Conservation (phyloP, 2,888 invertebrate species). For the Epirrhoe alternata region DNA sequence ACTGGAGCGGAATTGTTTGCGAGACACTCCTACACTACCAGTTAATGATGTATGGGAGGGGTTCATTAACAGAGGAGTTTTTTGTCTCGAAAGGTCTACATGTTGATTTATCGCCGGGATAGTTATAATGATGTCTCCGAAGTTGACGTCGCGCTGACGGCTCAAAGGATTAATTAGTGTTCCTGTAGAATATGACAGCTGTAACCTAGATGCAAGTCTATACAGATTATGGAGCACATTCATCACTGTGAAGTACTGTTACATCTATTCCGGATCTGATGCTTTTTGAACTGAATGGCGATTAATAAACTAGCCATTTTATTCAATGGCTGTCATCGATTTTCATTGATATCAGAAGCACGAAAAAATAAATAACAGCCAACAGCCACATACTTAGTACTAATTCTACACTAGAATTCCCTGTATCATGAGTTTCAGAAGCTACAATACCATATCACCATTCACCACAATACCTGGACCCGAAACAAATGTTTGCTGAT, state of each 20-base stretch:
- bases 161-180: slow-evolving; percentile 44
- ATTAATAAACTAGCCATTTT: not conserved
- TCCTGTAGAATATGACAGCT: slow-evolving; percentile 27
- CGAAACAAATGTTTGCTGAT: too few relatives aligned
- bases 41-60: slow-evolving; percentile 78
- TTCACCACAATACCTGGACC: too few relatives aligned
- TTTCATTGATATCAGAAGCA: too few relatives aligned
- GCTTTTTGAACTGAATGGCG: not conserved
- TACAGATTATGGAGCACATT: slow-evolving; percentile 6
- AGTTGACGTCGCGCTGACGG: slow-evolving; percentile 33
- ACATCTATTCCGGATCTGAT: slow-evolving; percentile 6
- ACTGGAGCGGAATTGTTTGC: slow-evolving; percentile 81
- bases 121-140: slow-evolving; percentile 45
- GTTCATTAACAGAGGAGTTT: slow-evolving; percentile 73
- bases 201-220: slow-evolving; percentile 14
- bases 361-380: too few relatives aligned
- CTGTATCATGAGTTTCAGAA: too few relatives aligned
- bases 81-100: slow-evolving; percentile 61
- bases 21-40: slow-evolving; percentile 69
- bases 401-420: too few relatives aligned
- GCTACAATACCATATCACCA: too few relatives aligned
- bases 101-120: slow-evolving; percentile 46
- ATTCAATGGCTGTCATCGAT: too few relatives aligned
- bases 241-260: slow-evolving; percentile 4
- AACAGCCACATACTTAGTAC: too few relatives aligned